phyloP scores from a whole-genome alignment of 2,888 invertebrate species.

The Chrysolina americana region DNA sequence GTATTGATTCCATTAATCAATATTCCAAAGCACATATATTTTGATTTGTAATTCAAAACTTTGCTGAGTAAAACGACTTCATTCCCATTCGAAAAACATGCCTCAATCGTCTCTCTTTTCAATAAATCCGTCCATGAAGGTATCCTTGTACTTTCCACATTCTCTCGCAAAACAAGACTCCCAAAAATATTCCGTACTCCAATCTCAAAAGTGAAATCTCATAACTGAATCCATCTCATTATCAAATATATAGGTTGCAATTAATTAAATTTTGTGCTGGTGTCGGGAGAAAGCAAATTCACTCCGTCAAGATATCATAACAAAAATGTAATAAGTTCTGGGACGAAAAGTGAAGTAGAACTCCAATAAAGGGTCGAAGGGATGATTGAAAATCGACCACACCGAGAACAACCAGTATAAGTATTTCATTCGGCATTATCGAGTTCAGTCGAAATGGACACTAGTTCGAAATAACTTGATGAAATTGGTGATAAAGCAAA shows the following conservation, averaged over 20 bases:
- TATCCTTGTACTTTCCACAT: too few relatives aligned
- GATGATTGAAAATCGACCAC: conserved; percentile 12
- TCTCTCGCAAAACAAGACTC: too few relatives aligned
- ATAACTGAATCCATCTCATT: conserved; percentile 8
- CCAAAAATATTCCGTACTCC: too few relatives aligned
- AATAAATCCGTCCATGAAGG: too few relatives aligned
- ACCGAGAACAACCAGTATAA: neutral
- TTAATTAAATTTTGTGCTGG: conserved; percentile 19
- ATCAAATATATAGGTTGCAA: conserved; percentile 30
- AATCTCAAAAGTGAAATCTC: neutral
- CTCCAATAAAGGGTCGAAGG: conserved; percentile 2
- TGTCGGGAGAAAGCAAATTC: neutral
- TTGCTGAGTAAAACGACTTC: too few relatives aligned
- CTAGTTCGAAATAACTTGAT: conserved; percentile 1
- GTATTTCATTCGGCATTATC: conserved; percentile 9
- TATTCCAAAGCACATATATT: too few relatives aligned
- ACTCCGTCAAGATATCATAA: conserved; percentile 9
- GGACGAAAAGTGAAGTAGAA: neutral
- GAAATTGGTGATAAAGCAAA: neutral
- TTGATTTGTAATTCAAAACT: too few relatives aligned
- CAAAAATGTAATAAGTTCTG: conserved; percentile 2
- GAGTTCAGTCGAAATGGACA: conserved; percentile 6
- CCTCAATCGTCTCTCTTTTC: too few relatives aligned
- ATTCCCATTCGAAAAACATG: too few relatives aligned
- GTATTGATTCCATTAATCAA: too few relatives aligned